Evolutionary conservation across 2,888 invertebrate species (phyloP).

Genomic region (Phortica okadai): DNA sequence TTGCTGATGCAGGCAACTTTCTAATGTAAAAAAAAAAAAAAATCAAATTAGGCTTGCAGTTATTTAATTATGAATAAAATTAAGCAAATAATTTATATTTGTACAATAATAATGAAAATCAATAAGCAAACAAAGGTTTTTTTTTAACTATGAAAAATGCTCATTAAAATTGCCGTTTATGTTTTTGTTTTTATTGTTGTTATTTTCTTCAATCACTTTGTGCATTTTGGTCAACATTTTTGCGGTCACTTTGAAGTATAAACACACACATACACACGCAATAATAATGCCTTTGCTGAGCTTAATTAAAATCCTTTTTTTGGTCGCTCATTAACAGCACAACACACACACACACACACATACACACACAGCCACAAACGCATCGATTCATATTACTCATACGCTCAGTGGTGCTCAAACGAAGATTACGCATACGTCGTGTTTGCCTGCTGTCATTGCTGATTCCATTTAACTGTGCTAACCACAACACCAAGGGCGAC

Average conservation of each 20-base stretch:
- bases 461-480: not conserved
- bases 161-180: not conserved
- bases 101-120: not conserved
- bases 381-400: not conserved
- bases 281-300: not conserved
- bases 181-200: not conserved
- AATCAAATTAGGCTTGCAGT: not conserved
- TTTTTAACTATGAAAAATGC: no score
- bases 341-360: not conserved
- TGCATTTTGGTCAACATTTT: not conserved
- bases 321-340: not conserved
- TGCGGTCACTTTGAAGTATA: not conserved
- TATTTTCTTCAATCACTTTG: not conserved
- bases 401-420: not conserved
- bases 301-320: not conserved
- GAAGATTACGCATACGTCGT: not conserved
- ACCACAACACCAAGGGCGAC: not conserved
- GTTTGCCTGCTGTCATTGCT: not conserved
- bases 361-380: not conserved
- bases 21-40: not conserved
- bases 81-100: not conserved
- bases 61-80: not conserved
- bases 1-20: not conserved
- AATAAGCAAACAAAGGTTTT: not conserved
- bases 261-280: not conserved